phyloP scores from a whole-genome alignment of 1,140 invertebrate genomes.

The Mya arenaria region DNA sequence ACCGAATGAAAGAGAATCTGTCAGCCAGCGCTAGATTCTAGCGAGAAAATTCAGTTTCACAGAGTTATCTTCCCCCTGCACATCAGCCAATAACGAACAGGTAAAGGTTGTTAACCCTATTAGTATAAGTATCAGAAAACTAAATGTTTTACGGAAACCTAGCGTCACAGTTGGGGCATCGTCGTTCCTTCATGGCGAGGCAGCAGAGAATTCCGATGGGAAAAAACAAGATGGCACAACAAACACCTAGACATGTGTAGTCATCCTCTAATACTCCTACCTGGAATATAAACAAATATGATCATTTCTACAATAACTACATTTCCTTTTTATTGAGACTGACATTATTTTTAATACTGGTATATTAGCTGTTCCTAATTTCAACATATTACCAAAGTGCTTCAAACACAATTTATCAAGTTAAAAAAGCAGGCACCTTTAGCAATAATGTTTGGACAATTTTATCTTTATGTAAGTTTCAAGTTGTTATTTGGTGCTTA shows the following conservation, averaged over 20 bases:
- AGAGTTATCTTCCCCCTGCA: not conserved
- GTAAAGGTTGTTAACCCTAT: not conserved
- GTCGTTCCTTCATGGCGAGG: slow-evolving; percentile 88
- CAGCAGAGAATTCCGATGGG: slow-evolving; percentile 92
- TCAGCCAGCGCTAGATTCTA: too few relatives aligned
- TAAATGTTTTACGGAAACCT: slow-evolving; percentile 83
- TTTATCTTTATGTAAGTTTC: too few relatives aligned
- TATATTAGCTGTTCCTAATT: too few relatives aligned
- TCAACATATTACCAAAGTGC: not conserved
- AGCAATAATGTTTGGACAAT: too few relatives aligned
- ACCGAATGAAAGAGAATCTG: too few relatives aligned
- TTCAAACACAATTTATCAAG: not conserved
- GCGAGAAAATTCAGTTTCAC: not conserved
- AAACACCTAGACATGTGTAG: slow-evolving; percentile 88
- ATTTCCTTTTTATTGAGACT: not conserved
- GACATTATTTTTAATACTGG: too few relatives aligned
- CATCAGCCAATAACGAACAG: not conserved
- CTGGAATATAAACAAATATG: slow-evolving; percentile 80
- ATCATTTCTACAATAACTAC: not conserved
- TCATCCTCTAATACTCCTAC: slow-evolving; percentile 92
- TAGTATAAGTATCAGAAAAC: not conserved
- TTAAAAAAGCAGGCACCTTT: not conserved
- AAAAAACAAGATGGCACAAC: slow-evolving; percentile 93
- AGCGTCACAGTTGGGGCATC: slow-evolving; percentile 92
- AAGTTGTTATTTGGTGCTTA: too few relatives aligned